A percentile compares a stretch with the other conserved stretches of the same genome.
phyloP scores from a whole-genome alignment of 2,797 vertebrate species.

The Acestrorhynchus altus region DNA sequence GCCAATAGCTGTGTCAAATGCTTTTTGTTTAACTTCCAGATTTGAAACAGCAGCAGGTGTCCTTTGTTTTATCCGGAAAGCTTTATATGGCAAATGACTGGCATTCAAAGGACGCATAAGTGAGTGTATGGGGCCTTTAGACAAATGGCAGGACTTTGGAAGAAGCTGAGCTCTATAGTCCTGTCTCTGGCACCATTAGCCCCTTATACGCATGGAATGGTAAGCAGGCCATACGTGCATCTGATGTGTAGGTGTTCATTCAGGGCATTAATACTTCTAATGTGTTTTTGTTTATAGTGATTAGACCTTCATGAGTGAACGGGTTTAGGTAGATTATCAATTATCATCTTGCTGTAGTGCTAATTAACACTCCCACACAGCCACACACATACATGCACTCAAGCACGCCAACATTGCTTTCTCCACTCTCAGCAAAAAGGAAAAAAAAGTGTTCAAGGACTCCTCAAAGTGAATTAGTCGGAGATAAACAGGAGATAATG shows the following conservation, averaged over 20 bases:
- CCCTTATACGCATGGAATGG: neutral
- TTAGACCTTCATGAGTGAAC: slow-evolving; percentile 70
- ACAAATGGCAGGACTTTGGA: slow-evolving; percentile 1
- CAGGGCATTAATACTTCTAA: slow-evolving; percentile 46
- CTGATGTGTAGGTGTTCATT: neutral
- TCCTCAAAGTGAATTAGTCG: slow-evolving; percentile 66
- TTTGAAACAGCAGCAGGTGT: slow-evolving; percentile 26
- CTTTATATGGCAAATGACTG: slow-evolving; percentile 25
- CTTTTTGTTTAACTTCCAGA: slow-evolving; percentile 51
- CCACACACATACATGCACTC: slow-evolving; percentile 60
- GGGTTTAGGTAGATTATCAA: slow-evolving; percentile 73
- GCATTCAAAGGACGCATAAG: neutral
- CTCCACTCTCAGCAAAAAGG: slow-evolving; percentile 34
- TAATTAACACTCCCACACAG: slow-evolving; percentile 74
- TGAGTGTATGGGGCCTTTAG: neutral
- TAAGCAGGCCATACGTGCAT: neutral
- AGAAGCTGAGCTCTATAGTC: neutral
- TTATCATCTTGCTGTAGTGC: slow-evolving; percentile 71
- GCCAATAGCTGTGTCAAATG: slow-evolving; percentile 71
- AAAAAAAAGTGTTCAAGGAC: slow-evolving; percentile 71
- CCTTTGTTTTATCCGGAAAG: slow-evolving; percentile 18
- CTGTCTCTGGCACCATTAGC: slow-evolving; percentile 14
- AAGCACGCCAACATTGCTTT: slow-evolving; percentile 5
- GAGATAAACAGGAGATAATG: slow-evolving; percentile 52
- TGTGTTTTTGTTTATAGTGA: slow-evolving; percentile 69